Evolutionary conservation across 2,113 vertebrate genomes (phyloP).

Genomic region (Brachypodius melanocephalos): DNA sequence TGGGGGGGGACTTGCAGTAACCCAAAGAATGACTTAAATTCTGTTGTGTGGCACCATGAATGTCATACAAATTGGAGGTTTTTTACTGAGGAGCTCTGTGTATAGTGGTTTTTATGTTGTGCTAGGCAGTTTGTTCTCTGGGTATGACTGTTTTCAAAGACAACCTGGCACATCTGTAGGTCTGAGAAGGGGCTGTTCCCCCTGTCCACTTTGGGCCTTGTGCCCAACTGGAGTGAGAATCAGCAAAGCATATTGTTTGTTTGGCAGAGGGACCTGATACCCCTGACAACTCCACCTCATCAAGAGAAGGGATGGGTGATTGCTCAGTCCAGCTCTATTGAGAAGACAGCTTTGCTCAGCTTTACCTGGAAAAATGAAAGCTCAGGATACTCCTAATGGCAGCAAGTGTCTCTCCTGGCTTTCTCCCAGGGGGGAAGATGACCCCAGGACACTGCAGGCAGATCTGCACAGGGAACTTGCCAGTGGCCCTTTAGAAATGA

Average conservation of each 20-base stretch:
- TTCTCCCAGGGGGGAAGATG: constrained; percentile 15
- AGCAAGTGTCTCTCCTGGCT: constrained; percentile 12
- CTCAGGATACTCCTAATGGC: background rate
- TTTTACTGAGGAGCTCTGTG: background rate
- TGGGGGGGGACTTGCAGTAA: background rate
- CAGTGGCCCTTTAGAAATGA: background rate
- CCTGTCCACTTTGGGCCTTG: background rate
- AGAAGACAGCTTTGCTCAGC: background rate
- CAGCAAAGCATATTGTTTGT: background rate
- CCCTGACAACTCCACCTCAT: background rate
- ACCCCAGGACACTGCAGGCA: constrained; percentile 4
- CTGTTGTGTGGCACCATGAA: background rate
- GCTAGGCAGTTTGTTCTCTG: background rate
- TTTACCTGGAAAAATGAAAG: background rate
- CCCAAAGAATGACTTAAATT: background rate
- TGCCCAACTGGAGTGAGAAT: background rate
- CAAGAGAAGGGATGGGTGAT: background rate
- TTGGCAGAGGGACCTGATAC: background rate
- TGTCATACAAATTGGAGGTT: background rate
- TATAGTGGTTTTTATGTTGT: background rate
- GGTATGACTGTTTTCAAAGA: background rate
- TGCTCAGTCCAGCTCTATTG: background rate
- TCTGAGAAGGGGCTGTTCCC: background rate
- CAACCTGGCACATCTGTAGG: background rate
- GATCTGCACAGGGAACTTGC: background rate